Evolutionary conservation across 2,888 invertebrate genomes (phyloP), one percentile per base, ranked within the genome.

Genomic region (Ditula angustiorana): DNA sequence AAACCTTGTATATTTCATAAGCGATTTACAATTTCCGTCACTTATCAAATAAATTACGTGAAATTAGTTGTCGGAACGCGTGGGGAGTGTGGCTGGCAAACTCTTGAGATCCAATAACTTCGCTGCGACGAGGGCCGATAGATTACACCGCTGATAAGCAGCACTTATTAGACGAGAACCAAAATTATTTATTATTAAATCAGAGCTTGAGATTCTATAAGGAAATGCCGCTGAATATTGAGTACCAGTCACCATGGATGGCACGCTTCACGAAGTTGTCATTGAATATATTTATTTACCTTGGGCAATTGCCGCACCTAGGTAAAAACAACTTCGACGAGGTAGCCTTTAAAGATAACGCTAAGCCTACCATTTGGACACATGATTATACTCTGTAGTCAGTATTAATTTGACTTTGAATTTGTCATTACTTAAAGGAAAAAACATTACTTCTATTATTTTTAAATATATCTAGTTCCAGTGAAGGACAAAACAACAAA

Each of bases 91-190:
- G 76, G 74, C 68, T 67, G 68, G 74, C 76, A 70, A 77, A 80
- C 81, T 82, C 83, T 82, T 81, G 71, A 82, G 78, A 83, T 82
- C 82, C 79, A 83, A 83, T 83, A 83, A 80, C 69, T 76, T 37
- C 33, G 33, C 41, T 19, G 46, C 57, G 63, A 50, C 56, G 56
- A 56, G 49, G 21, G 44, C 57, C 59, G 47, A 30, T 46, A 37
- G 63, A 57, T 57, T 61, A 66, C 41, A 24, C 71, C 71, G 70
- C 73, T 72, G 69, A 60, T 50, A 71, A 65, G 75, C 69, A 70
- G 74, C 74, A 74, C 77, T 82, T 72, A 73, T 35, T 57, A 57
- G 57, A 49, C 50, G 57, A 16, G 19, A 58, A 44, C 57, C 57
- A 11, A 63, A 63, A 63, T 57, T 50, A 50, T 55, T 44, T 50